Evolutionary conservation across 2,113 vertebrate genomes (phyloP).

Genomic region (Hystrix cristata): DNA sequence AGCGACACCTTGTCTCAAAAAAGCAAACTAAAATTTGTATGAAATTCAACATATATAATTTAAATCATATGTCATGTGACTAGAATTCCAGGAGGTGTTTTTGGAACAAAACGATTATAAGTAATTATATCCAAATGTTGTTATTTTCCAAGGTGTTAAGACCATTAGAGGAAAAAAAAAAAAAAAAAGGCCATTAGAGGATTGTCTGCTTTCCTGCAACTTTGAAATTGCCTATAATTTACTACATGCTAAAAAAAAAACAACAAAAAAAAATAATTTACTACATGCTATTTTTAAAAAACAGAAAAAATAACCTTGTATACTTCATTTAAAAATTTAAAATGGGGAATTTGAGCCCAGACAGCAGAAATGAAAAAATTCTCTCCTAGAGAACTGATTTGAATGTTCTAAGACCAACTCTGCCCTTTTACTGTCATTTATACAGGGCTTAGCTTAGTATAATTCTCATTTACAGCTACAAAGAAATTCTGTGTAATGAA

Average conservation of each 20-base stretch:
- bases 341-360: neutral
- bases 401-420: neutral
- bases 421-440: neutral
- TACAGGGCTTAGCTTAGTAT: neutral
- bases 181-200: neutral
- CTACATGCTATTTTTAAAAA: neutral
- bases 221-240: neutral
- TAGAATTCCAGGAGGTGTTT: neutral
- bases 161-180: neutral
- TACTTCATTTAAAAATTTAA: neutral
- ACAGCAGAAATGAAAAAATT: neutral
- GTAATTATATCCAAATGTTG: neutral
- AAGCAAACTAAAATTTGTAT: neutral
- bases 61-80: neutral
- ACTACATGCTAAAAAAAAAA: neutral
- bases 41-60: neutral
- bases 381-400: neutral
- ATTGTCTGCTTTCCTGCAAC: neutral
- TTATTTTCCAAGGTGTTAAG: neutral
- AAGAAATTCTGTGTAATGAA: neutral
- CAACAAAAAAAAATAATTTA: neutral
- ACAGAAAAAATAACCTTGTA: neutral
- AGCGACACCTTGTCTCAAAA: neutral
- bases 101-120: neutral
- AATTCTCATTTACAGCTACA: neutral